Base-by-base conservation (phyloP, 37 sponge, comb jelly and placozoan genomes). In the Bolinopsis microptera region DNA sequence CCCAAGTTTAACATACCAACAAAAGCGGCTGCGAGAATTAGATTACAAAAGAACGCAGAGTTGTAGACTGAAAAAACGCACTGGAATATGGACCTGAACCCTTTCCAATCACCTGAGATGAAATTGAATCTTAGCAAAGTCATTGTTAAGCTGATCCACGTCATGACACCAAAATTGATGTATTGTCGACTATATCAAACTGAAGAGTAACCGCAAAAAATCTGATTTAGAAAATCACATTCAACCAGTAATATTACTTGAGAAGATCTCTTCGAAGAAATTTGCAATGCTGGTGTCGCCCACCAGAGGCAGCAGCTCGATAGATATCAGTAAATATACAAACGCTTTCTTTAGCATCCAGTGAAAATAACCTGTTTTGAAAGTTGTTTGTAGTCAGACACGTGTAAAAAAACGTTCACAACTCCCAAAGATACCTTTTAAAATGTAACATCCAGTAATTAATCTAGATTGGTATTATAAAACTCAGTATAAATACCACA, bases 1-100 rank as follows among this genome's bases (percentile, higher is more conserved):
- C n/a, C n/a, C n/a, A n/a, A n/a, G n/a, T n/a, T n/a, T 72, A 28
- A 72, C 75, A 72, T 72, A 72, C 75, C 75, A n/a, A 72, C 75
- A 24, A 72, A 28, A 3, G 75, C 75, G 3, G 75, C 75, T 23
- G 75, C 75, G 26, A 72, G 5, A n/a, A 72, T 72, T 24, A 72
- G 75, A 72, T 72, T 72, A 28, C 75, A 72, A n/a, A 72, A 72
- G 75, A 72, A 72, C 2, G 75, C 75, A 5, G 75, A 72, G 26
- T 72, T 72, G 75, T 72, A 72, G 3, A 28, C 27, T 3, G 75
- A 72, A 21, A 72, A 72, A 2, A 72, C 5, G 31, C 75, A 72
- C 31, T n/a, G 31, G 75, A 72, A 72, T 21, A 72, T 72, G 5
- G 26, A 72, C n/a, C n/a, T n/a, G n/a, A n/a, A n/a, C n/a, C n/a